Evolutionary conservation across 2,113 vertebrate species (phyloP).

Genomic region (Marmota monax): DNA sequence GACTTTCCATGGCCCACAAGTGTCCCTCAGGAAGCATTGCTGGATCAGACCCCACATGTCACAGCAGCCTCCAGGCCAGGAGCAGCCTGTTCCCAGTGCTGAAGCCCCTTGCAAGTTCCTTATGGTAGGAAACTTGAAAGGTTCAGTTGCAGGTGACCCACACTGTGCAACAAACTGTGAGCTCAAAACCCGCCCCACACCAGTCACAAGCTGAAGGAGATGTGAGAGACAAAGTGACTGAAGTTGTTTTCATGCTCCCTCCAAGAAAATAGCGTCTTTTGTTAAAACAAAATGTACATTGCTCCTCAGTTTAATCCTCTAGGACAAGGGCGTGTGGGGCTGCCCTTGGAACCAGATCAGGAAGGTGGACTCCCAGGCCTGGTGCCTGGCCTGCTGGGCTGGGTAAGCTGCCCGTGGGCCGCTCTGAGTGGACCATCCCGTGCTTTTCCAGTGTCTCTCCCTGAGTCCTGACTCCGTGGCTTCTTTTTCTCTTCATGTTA

Average conservation of each 20-base stretch:
- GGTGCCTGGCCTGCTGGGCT: not conserved
- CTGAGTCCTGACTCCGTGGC: too few relatives aligned
- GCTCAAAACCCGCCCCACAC: not conserved
- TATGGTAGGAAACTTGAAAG: not conserved
- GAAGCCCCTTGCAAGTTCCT: not conserved
- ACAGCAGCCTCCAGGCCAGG: not conserved
- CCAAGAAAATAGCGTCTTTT: slow-evolving; percentile 15
- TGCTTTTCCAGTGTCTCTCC: not conserved
- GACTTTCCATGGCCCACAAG: not conserved
- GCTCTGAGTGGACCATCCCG: fast-evolving
- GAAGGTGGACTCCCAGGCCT: not conserved
- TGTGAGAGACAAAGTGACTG: not conserved
- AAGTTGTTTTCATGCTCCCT: not conserved
- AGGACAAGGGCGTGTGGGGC: not conserved
- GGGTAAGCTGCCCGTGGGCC: not conserved
- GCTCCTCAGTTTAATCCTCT: not conserved
- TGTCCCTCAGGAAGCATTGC: not conserved
- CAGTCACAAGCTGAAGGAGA: not conserved
- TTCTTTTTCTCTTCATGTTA: not conserved
- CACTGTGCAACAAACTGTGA: not conserved
- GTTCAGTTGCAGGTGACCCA: fast-evolving
- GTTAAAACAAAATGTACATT: not conserved
- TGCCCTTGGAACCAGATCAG: not conserved
- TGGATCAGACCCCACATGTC: not conserved
- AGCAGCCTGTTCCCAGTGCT: not conserved